Evolutionary conservation across 1,140 invertebrate species (phyloP).

Genomic region (Uloborus diversus): DNA sequence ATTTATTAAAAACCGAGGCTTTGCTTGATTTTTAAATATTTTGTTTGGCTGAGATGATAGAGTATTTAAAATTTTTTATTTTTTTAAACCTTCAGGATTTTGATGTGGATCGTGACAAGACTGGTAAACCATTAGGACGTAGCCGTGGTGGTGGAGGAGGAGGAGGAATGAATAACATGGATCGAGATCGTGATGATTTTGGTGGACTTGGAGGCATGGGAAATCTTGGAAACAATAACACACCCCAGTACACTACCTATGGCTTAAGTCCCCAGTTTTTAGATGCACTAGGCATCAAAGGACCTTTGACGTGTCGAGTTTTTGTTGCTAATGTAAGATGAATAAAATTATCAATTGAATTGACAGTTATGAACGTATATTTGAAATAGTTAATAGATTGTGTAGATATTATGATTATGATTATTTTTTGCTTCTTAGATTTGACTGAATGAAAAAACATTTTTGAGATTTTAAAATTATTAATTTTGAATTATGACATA

Average conservation of each 20-base stretch:
- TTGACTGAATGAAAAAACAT: too few relatives aligned
- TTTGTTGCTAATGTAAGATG: constrained; percentile 98
- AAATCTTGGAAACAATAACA: constrained; percentile 5
- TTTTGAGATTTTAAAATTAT: too few relatives aligned
- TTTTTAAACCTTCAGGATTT: constrained; percentile 68
- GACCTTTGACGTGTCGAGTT: constrained; percentile 90
- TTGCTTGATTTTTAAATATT: too few relatives aligned
- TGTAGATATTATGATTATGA: too few relatives aligned
- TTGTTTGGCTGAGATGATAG: too few relatives aligned
- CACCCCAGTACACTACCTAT: constrained; percentile 77
- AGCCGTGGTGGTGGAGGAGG: constrained; percentile 24
- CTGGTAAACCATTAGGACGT: constrained; percentile 63
- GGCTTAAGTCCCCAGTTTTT: constrained; percentile 91
- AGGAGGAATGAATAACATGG: background rate
- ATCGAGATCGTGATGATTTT: constrained; percentile 10
- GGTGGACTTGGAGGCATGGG: background rate
- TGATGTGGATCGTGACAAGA: constrained; percentile 70
- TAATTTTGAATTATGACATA: too few relatives aligned
- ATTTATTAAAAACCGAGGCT: too few relatives aligned
- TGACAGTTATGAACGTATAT: too few relatives aligned
- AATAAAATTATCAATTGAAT: too few relatives aligned
- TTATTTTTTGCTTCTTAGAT: too few relatives aligned
- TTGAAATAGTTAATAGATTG: too few relatives aligned
- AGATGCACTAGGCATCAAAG: constrained; percentile 89
- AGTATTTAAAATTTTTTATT: too few relatives aligned